Base-by-base conservation (phyloP, 2,888 invertebrate species). In the Melinaea marsaeus region DNA sequence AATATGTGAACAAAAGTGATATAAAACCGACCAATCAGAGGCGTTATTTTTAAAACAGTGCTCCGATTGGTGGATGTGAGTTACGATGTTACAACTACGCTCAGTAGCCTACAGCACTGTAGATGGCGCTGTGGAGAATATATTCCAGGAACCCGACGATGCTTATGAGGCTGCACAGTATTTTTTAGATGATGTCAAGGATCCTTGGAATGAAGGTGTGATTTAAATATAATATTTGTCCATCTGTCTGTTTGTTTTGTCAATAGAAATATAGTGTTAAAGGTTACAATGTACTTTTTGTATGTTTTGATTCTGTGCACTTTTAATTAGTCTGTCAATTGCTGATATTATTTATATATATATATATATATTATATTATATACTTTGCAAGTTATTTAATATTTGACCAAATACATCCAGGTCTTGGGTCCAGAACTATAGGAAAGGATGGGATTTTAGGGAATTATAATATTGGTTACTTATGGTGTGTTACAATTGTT, bases 121-220 rank as follows among this genome's bases (percentile, higher is more conserved):
- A 61, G 62, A 64, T 54, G 59, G 42, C 59, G 62, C 22, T 4
- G 13, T 22, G 45, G 42, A 54, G 63, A 55, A 42, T 46, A 58
- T 2, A 32, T 66, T 3, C 32, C 70, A 61, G 3, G 79, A 74
- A 2, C 62, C 93, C 0, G 94, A 95, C 71, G 84, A 92, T 9
- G 95, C 95, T 0, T 92, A 92, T 74, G 95, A 95, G 70, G 95
- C 93, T 48, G 92, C 93, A 65, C 93, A 93, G 74, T 95, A 95
- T 88, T 95, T 95, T 77, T 89, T 92, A 7, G 94, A 95, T 78
- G 95, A 95, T 77, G 92, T 94, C 69, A 85, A 90, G 63, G 92
- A 92, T 73, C 92, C 92, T 13, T 92, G 92, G 84, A 67, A 77
- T 48, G 69, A 72, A 71, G 86, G 86, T 88, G 9, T 34, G 61